Conservation (phyloP, 2,797 vertebrate species). For the Bucorvus abyssinicus region DNA sequence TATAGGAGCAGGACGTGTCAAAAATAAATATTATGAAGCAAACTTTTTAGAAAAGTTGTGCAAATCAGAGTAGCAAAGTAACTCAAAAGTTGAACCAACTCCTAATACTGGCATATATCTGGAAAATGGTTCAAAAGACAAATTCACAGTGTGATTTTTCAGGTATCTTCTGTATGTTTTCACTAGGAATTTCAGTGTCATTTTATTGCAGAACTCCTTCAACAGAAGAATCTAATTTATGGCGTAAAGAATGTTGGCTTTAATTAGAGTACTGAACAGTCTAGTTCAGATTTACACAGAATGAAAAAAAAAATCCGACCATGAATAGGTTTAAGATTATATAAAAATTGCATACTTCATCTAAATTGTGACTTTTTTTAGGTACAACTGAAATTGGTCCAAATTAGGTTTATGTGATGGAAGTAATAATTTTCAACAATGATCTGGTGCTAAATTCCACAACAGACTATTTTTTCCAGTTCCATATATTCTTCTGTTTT, state of each 20-base stretch:
- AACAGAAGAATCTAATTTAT: neutral
- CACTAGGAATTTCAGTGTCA: neutral
- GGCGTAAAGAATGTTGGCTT: neutral
- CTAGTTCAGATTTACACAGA: slow-evolving; percentile 1
- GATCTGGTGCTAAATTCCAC: neutral
- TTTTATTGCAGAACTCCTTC: neutral
- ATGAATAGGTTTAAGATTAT: neutral
- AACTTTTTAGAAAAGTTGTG: neutral
- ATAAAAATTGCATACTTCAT: neutral
- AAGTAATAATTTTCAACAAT: neutral
- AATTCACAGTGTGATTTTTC: neutral
- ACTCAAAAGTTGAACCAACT: neutral
- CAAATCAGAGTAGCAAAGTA: neutral
- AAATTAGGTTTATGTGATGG: neutral
- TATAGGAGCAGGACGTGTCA: neutral
- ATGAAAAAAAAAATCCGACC: neutral
- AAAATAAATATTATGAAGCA: neutral
- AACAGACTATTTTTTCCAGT: neutral
- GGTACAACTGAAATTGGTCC: neutral
- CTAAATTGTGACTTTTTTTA: neutral
- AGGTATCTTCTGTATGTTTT: neutral
- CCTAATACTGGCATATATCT: neutral
- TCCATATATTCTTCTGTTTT: neutral
- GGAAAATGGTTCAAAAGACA: neutral
- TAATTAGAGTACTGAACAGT: neutral